Conservation (phyloP, 2,888 invertebrate genomes). For the Tetanocera ferruginea region DNA sequence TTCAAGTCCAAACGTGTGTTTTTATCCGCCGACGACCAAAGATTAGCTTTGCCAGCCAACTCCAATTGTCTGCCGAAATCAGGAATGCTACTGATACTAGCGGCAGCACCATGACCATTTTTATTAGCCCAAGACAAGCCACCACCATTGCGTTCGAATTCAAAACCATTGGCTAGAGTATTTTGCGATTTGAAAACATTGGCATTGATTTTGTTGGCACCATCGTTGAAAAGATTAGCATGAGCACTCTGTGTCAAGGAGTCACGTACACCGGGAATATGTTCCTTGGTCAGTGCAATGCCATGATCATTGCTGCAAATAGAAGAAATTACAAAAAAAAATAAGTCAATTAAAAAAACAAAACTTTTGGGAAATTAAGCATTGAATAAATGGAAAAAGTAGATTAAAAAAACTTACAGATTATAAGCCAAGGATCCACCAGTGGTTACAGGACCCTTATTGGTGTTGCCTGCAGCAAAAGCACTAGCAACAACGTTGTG, state of each 20-base stretch:
- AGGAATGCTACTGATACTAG: slow-evolving; percentile 59
- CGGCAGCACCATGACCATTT: slow-evolving; percentile 57
- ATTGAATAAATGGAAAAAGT: too few relatives aligned
- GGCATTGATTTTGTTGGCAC: slow-evolving; percentile 57
- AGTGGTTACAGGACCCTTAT: slow-evolving; percentile 49
- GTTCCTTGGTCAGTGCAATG: slow-evolving; percentile 44
- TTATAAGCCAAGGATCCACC: slow-evolving; percentile 51
- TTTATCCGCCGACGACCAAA: slow-evolving; percentile 55
- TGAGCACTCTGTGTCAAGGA: slow-evolving; percentile 47
- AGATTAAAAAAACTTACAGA: slow-evolving; percentile 43
- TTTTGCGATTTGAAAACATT: slow-evolving; percentile 62
- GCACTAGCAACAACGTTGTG: slow-evolving; percentile 59
- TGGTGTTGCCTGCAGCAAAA: slow-evolving; percentile 53
- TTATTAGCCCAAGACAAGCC: slow-evolving; percentile 59
- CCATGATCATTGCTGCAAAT: slow-evolving; percentile 49
- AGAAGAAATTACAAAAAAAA: not conserved
- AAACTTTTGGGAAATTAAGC: too few relatives aligned
- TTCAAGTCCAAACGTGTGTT: slow-evolving; percentile 56
- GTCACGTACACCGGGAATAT: slow-evolving; percentile 51
- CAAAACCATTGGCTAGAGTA: slow-evolving; percentile 60
- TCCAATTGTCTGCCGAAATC: slow-evolving; percentile 58
- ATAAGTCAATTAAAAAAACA: not conserved
- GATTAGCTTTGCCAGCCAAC: slow-evolving; percentile 53
- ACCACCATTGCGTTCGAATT: slow-evolving; percentile 61
- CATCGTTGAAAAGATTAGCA: slow-evolving; percentile 57